Percentiles rank a stretch among this genome's conserved stretches.
Conservation (phyloP, 1,140 invertebrate species). For the Antheraea pernyi region DNA sequence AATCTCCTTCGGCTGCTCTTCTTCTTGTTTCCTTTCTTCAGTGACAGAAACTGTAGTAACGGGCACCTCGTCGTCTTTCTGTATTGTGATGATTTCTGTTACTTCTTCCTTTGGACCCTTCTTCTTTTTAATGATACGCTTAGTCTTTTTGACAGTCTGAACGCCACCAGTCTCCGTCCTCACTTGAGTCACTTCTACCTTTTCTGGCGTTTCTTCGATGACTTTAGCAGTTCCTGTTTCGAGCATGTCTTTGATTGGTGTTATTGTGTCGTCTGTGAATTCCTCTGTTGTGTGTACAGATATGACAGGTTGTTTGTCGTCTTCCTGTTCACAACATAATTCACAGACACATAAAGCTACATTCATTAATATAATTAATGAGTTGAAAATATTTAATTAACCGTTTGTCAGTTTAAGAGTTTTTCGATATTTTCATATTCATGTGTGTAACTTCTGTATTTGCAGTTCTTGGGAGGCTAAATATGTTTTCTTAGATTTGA, state of each 20-base stretch:
- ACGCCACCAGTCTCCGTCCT: conserved; percentile 37
- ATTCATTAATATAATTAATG: too few relatives aligned
- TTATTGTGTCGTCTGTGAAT: conserved; percentile 36
- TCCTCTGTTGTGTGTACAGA: conserved; percentile 47
- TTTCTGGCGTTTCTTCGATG: too few relatives aligned
- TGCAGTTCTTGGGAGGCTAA: too few relatives aligned
- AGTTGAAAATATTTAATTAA: too few relatives aligned
- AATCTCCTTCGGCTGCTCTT: conserved; percentile 1
- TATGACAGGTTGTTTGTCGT: conserved; percentile 37
- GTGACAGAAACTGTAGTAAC: conserved; percentile 43
- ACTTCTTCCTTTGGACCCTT: conserved; percentile 49
- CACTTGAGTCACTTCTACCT: too few relatives aligned
- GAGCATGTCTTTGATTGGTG: conserved; percentile 23
- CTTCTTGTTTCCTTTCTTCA: conserved; percentile 20
- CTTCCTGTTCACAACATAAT: conserved; percentile 46
- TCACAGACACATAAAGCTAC: too few relatives aligned
- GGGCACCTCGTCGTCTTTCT: conserved; percentile 36
- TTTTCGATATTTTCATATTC: too few relatives aligned
- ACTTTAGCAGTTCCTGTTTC: conserved; percentile 25
- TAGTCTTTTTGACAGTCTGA: background rate
- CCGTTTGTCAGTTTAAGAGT: too few relatives aligned
- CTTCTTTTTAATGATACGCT: conserved; percentile 44
- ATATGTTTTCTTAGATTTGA: too few relatives aligned
- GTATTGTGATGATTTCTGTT: conserved; percentile 27
- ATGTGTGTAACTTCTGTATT: too few relatives aligned